phyloP scores from a whole-genome alignment of 1,140 invertebrate genomes.

The Neomicropteryx cornuta region DNA sequence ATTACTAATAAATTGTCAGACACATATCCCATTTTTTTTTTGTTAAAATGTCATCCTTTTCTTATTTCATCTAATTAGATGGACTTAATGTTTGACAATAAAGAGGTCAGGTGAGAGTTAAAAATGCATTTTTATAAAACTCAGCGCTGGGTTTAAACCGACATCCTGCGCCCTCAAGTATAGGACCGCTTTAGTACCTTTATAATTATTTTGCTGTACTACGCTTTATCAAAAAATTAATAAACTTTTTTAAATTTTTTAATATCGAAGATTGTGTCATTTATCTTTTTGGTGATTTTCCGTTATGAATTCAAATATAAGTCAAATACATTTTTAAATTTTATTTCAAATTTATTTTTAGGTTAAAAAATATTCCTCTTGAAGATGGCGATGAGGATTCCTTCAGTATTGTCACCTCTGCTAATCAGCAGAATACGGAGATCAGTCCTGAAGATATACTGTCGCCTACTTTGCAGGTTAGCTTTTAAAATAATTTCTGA shows the following conservation, averaged over 20 bases:
- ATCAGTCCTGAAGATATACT: constrained; percentile 54
- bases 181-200: too few relatives aligned
- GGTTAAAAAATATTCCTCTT: constrained; percentile 78
- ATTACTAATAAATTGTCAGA: too few relatives aligned
- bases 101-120: too few relatives aligned
- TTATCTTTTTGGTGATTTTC: not conserved
- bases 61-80: too few relatives aligned
- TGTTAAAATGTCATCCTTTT: too few relatives aligned
- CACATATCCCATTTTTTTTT: too few relatives aligned
- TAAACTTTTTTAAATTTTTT: not conserved
- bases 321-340: not conserved
- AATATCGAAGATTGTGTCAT: not conserved
- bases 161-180: too few relatives aligned
- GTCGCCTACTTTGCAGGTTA: constrained; percentile 67
- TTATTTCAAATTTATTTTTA: constrained; percentile 18
- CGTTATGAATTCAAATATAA: not conserved
- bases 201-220: too few relatives aligned
- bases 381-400: constrained; percentile 85
- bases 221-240: too few relatives aligned
- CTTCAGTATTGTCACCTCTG: constrained; percentile 35
- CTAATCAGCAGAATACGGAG: constrained; percentile 28
- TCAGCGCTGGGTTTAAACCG: too few relatives aligned
- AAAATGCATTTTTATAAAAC: too few relatives aligned
- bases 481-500: constrained; percentile 5
- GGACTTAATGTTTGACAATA: too few relatives aligned